Percentiles rank a stretch among this genome's conserved stretches.
Evolutionary conservation across 1,140 invertebrate species (phyloP).

Genomic region (Lasaia peninsularis): DNA sequence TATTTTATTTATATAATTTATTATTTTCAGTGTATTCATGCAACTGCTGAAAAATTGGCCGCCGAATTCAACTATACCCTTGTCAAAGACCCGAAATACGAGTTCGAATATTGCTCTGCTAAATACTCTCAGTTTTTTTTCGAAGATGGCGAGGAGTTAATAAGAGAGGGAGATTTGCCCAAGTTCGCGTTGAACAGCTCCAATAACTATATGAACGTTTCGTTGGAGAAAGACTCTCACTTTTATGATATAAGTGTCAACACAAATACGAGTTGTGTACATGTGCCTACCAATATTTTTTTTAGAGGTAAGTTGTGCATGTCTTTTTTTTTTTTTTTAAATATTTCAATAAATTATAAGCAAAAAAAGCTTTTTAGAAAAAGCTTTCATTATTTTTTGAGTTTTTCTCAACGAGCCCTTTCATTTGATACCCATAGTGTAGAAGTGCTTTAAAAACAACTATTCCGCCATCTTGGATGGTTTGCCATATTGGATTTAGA

Average conservation of each 20-base stretch:
- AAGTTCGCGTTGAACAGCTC: constrained; percentile 58
- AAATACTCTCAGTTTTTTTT: constrained; percentile 80
- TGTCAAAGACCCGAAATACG: constrained; percentile 44
- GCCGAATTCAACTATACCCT: constrained; percentile 78
- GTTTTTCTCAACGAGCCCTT: too few species aligned
- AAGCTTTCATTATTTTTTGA: too few species aligned
- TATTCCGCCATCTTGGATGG: too few species aligned
- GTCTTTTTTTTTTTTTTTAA: too few species aligned
- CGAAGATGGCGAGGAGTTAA: constrained; percentile 32
- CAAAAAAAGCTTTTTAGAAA: too few species aligned
- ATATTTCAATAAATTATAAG: too few species aligned
- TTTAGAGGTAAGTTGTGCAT: constrained; percentile 85
- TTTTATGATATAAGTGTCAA: constrained; percentile 93
- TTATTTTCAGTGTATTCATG: constrained; percentile 81
- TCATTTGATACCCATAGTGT: too few species aligned
- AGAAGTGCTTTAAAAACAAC: too few species aligned
- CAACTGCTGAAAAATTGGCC: constrained; percentile 81
- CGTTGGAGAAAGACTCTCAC: constrained; percentile 84
- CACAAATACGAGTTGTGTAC: constrained; percentile 89
- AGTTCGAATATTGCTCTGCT: constrained; percentile 83
- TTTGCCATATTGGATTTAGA: too few species aligned
- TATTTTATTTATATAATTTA: too few species aligned
- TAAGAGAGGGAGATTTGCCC: constrained; percentile 27
- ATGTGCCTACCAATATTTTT: constrained; percentile 96
- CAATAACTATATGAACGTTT: constrained; percentile 75